Evolutionary conservation across 1,140 invertebrate species (phyloP).

Genomic region (Cepaea nemoralis): DNA sequence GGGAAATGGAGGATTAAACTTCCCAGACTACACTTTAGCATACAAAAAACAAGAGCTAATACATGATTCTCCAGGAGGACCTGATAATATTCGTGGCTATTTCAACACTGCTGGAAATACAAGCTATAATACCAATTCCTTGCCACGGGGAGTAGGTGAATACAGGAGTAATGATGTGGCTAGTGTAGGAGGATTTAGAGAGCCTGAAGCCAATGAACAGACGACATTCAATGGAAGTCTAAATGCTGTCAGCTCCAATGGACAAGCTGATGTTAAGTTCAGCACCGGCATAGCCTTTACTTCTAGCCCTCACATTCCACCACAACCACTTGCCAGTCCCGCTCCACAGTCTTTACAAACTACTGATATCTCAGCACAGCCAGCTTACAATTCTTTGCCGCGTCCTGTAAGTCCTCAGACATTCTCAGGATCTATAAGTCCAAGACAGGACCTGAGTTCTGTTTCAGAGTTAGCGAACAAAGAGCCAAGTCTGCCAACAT

Average conservation of each 20-base stretch:
- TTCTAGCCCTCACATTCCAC: neutral
- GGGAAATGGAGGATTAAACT: neutral
- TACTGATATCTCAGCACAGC: too few species aligned
- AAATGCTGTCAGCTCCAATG: slow-evolving; percentile 2
- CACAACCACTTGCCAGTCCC: too few species aligned
- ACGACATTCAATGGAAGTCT: neutral
- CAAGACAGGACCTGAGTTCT: neutral
- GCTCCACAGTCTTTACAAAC: too few species aligned
- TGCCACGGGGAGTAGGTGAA: neutral
- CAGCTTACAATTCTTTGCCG: neutral
- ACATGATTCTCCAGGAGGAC: slow-evolving; percentile 32
- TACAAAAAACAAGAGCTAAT: slow-evolving; percentile 36
- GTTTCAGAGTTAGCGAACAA: neutral
- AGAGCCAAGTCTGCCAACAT: too few species aligned
- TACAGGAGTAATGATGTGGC: neutral
- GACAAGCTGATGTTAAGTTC: neutral
- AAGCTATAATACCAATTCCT: slow-evolving; percentile 16
- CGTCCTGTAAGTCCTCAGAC: slow-evolving; percentile 29
- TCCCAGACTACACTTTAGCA: slow-evolving; percentile 45
- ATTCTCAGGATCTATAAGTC: slow-evolving; percentile 6
- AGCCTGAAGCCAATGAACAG: slow-evolving; percentile 1
- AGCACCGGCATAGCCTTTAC: slow-evolving; percentile 14
- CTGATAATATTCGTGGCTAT: slow-evolving; percentile 8
- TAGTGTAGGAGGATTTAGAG: neutral
- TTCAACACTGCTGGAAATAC: neutral